Base-by-base conservation (phyloP, 2,113 vertebrate genomes). In the Rattus rattus region DNA sequence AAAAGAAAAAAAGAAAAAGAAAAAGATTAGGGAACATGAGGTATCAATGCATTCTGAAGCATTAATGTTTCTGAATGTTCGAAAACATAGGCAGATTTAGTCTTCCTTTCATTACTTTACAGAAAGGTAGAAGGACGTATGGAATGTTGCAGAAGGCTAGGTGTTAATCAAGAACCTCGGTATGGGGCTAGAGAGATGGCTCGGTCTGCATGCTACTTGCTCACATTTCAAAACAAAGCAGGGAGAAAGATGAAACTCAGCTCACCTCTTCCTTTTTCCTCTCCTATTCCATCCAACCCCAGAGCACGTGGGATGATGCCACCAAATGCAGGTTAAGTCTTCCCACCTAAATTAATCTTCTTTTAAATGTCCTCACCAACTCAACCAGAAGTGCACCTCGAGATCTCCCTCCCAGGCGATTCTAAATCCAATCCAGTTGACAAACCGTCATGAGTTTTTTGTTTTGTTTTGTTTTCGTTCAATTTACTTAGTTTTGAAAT, bases 11-110 rank as follows among this genome's bases (percentile, higher is more conserved):
- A 43, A 43, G 43, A 43, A 43, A 43, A 43, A 43, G n/a, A 43
- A 43, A 43, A 43, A 43, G 43, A 43, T 43, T 43, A 43, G 26
- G 88, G 69, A 84, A 70, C 52, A 52, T 76, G 59, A 93, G 93
- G 65, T 49, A 49, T 79, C 33, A 76, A 47, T 70, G 56, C 92
- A 94, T 86, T 86, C 81, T 89, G 77, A 95, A 85, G 88, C 83
- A 88, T 5, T n/a, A 61, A 49, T 1, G 75, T 95, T 85, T 94
- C 70, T 86, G 91, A 91, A 92, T 39, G 59, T 94, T 81, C 83
- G 90, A 95, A 85, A 90, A 80, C 33, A 49, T 5, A 61, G 4
- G 22, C 7, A 13, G 22, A n/a, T 67, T 94, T 86, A 96, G 7
- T 67, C 33, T 61, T 14, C 20, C 83, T 95, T 88, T 52, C 16